A percentile compares a stretch with the other conserved stretches of the same genome.
These are phyloP conservation scores for Scarus forsteni DNA, from an alignment of 2,797 vertebrate species.

Conservation along the genomic window DNA sequence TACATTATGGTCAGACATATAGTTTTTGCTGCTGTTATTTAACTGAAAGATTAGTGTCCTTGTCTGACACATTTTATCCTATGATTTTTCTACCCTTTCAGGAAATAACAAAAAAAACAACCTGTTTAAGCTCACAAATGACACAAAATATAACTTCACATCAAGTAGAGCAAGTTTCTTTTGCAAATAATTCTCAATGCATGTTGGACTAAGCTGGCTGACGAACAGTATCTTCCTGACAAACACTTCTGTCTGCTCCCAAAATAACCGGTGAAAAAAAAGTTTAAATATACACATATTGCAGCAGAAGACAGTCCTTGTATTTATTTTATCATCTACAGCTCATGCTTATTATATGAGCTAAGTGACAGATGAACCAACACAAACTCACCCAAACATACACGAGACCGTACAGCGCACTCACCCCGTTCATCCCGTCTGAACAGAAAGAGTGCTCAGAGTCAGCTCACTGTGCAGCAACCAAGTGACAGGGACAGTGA, in stretches of 20 bases:
- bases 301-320: not conserved
- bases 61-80: too few relatives aligned
- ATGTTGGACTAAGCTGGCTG: not conserved
- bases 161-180: too few relatives aligned
- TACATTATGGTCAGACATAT: too few relatives aligned
- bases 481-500: slow-evolving; percentile 55
- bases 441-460: slow-evolving; percentile 4
- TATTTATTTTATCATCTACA: not conserved
- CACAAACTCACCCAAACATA: slow-evolving; percentile 12
- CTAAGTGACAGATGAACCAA: slow-evolving; percentile 7
- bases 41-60: too few relatives aligned
- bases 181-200: not conserved
- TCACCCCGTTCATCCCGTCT: slow-evolving; percentile 60
- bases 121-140: too few relatives aligned
- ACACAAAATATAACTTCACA: too few relatives aligned
- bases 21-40: too few relatives aligned
- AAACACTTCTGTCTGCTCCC: slow-evolving; percentile 4
- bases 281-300: not conserved
- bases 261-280: not conserved
- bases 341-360: slow-evolving; percentile 10
- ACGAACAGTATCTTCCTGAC: slow-evolving; percentile 12
- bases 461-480: slow-evolving; percentile 40
- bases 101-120: too few relatives aligned
- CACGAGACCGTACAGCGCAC: slow-evolving; percentile 33
- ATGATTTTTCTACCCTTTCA: too few relatives aligned